Evolutionary conservation across 2,797 vertebrate genomes (phyloP).

Genomic region (Coregonus suidteri): DNA sequence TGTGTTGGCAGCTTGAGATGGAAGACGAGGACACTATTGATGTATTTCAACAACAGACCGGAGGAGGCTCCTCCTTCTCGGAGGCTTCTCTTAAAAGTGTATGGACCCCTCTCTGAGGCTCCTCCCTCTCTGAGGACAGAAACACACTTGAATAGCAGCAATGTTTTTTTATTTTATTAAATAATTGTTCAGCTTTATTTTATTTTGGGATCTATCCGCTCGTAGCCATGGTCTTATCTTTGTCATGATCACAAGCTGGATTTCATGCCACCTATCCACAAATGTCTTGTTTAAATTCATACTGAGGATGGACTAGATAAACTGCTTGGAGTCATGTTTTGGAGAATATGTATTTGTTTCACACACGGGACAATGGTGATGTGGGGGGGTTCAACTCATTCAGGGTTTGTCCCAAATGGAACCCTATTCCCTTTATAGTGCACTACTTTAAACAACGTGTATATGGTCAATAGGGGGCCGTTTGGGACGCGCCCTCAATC

Average conservation of each 20-base stretch:
- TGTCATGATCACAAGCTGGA: slow-evolving; percentile 35
- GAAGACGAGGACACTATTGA: slow-evolving; percentile 93
- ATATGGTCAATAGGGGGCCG: background rate
- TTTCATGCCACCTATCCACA: slow-evolving; percentile 45
- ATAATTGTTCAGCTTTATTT: slow-evolving; percentile 47
- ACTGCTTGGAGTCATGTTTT: slow-evolving; percentile 41
- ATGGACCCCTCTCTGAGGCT: slow-evolving; percentile 43
- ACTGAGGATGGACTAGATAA: slow-evolving; percentile 17
- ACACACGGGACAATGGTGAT: slow-evolving; percentile 23
- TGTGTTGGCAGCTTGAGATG: slow-evolving; percentile 87
- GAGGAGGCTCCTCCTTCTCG: slow-evolving; percentile 70
- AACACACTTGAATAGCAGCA: slow-evolving; percentile 47
- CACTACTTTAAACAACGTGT: background rate
- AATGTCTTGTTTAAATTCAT: slow-evolving; percentile 19
- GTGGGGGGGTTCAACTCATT: slow-evolving; percentile 2
- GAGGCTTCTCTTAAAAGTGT: slow-evolving; percentile 28
- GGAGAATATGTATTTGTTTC: slow-evolving; percentile 24
- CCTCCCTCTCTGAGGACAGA: slow-evolving; percentile 45
- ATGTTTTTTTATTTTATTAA: slow-evolving; percentile 36
- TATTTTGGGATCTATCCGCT: slow-evolving; percentile 26
- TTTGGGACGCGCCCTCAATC: slow-evolving; percentile 17
- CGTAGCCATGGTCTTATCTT: background rate
- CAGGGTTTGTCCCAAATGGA: background rate
- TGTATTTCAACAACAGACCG: slow-evolving; percentile 95
- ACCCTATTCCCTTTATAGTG: background rate